Base-by-base conservation (phyloP, 2,797 vertebrate species). In the Hybognathus amarus region DNA sequence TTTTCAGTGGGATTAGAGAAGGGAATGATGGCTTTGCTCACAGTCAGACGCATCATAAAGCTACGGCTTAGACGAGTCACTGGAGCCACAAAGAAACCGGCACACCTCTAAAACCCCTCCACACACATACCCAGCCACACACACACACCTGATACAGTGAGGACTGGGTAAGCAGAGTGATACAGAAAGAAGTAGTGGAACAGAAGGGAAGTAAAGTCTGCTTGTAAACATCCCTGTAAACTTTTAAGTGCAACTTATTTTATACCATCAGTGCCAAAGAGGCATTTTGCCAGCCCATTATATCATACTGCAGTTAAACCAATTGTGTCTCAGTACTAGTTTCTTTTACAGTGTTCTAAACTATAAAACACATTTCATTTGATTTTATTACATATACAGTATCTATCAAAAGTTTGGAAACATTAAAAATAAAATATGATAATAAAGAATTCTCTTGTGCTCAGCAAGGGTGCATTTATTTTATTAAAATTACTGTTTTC, bases 21-120 rank as follows among this genome's bases (percentile, higher is more conserved):
- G 45, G 75, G 70, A 87, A 71, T 83, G 81, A 87, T 64, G 84
- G 81, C 73, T 83, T 81, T 56, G 64, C 77, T 77, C 50, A 42
- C 84, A 80, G 81, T 69, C 86, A 78, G 84, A 83, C 61, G 36
- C 73, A 85, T 71, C 80, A 85, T 79, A 85, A 85, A 87, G 80
- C 86, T 85, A 74, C 5, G 80, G 83, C 83, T 87, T 87, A 87
- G 82, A 87, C 76, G 17, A 85, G 66, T 42, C 75, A 66, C 67
- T 71, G 71, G 66, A 85, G 77, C 71, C 47, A 85, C 70, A 77
- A 77, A 83, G 63, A 77, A 52, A 61, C 30, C 47, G 42, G 79
- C 82, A 77, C 86, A 85, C 47, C 79, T 84, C 85, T 75, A 77
- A 64, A 81, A 84, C 69, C 81, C 69, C 22, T 79, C 15, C 6